phyloP scores from a whole-genome alignment of 2,113 vertebrate species.

The Cromileptes altivelis region DNA sequence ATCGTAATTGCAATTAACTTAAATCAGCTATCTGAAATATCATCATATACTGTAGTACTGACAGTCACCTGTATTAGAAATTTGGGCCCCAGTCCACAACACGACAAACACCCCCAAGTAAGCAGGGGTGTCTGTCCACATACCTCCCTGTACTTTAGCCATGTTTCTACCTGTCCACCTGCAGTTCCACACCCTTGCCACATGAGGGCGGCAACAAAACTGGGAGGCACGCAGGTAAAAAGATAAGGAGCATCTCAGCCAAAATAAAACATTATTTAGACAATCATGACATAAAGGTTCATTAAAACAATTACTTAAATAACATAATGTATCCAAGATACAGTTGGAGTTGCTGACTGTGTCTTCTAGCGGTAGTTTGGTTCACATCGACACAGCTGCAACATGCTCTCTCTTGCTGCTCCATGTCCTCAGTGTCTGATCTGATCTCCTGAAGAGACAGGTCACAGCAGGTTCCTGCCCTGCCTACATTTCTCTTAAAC shows the following conservation, averaged over 20 bases:
- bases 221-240: not conserved
- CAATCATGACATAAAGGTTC: not conserved
- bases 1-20: too few species aligned
- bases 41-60: too few species aligned
- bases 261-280: not conserved
- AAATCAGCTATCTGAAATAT: not conserved
- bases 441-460: slow-evolving; percentile 38
- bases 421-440: slow-evolving; percentile 1
- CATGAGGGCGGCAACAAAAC: slow-evolving; percentile 14
- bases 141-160: not conserved
- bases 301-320: not conserved
- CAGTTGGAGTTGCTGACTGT: not conserved
- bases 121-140: not conserved
- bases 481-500: slow-evolving; percentile 28
- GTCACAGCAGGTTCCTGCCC: slow-evolving; percentile 53
- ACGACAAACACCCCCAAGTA: not conserved
- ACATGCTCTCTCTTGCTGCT: slow-evolving; percentile 50
- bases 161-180: not conserved
- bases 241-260: not conserved
- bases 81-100: not conserved
- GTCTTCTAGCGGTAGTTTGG: not conserved
- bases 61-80: not conserved
- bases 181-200: slow-evolving; percentile 18
- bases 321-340: not conserved
- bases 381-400: not conserved